Percentiles rank a stretch among this genome's conserved stretches.
These are phyloP conservation scores for Acanthurus tractus DNA, from an alignment of 2,797 vertebrate genomes.

Conservation along the genomic window DNA sequence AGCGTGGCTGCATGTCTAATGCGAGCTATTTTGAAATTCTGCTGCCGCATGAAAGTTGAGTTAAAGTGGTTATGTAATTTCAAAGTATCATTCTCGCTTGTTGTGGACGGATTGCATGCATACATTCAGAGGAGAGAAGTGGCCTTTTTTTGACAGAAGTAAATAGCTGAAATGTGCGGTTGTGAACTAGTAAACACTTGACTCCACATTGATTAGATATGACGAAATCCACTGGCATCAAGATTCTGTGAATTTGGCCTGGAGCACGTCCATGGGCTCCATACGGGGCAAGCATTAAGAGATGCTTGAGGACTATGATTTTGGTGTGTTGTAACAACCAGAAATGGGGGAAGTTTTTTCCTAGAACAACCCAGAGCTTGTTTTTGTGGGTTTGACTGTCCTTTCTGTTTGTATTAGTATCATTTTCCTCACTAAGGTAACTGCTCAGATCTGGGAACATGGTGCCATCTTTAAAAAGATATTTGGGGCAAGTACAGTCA, in stretches of 20 bases:
- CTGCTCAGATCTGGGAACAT: not conserved
- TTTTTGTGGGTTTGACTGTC: not conserved
- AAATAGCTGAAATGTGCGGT: conserved; percentile 43
- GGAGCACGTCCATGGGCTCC: not conserved
- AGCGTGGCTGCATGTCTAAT: conserved; percentile 70
- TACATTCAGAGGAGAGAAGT: conserved; percentile 27
- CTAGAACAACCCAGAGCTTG: not conserved
- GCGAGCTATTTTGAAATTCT: conserved; percentile 72
- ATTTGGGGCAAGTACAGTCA: not conserved
- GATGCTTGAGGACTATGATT: not conserved
- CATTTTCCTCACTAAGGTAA: not conserved
- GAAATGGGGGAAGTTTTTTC: not conserved
- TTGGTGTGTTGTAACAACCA: not conserved
- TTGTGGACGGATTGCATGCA: conserved; percentile 42
- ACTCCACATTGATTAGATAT: conserved; percentile 22
- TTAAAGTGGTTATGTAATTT: conserved; percentile 71
- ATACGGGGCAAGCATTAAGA: not conserved
- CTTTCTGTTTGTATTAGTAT: not conserved
- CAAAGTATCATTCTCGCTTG: conserved; percentile 51
- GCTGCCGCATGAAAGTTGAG: conserved; percentile 64
- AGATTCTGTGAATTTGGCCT: conserved; percentile 19
- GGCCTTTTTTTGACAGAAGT: conserved; percentile 24
- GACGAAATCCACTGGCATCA: conserved; percentile 26
- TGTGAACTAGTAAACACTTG: conserved; percentile 38
- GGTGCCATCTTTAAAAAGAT: not conserved